A percentile compares a stretch with the other conserved stretches of the same genome.
phyloP scores from a whole-genome alignment of 1,140 invertebrate genomes.

The Holotrichia oblita region DNA sequence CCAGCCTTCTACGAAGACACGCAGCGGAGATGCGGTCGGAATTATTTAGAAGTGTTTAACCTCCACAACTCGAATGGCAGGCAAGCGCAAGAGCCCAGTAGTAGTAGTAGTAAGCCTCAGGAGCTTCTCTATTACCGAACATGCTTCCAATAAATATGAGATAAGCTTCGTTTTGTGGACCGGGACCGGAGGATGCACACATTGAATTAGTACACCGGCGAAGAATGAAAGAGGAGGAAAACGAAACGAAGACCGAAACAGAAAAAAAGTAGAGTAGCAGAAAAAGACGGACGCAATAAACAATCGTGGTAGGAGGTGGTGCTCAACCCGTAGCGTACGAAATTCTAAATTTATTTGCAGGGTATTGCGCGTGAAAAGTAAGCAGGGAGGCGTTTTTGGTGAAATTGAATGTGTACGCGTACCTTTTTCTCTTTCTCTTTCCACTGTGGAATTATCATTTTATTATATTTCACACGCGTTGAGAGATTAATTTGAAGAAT shows the following conservation, averaged over 20 bases:
- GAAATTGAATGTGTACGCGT: no score
- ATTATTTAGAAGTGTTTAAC: conserved; percentile 2
- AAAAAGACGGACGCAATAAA: background rate
- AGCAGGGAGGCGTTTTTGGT: no score
- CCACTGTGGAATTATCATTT: no score
- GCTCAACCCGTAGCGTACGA: no score
- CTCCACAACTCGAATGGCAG: background rate
- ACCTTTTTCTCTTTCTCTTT: no score
- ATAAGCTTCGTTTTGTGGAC: conserved; percentile 16
- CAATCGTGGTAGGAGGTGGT: background rate
- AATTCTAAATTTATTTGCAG: no score
- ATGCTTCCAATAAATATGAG: conserved; percentile 13
- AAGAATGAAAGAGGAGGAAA: background rate
- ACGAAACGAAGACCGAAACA: background rate
- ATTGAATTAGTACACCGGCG: background rate
- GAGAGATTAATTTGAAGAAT: no score
- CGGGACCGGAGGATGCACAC: background rate
- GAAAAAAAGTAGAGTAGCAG: no score
- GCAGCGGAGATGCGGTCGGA: conserved; percentile 13
- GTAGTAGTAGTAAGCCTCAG: no score
- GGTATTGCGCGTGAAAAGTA: no score
- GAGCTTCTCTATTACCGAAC: conserved; percentile 12
- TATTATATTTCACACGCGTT: no score
- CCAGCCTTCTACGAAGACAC: background rate
- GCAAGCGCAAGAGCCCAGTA: background rate